Base-by-base conservation (phyloP, 2,888 invertebrate species). In the Drosophila imparisetae region DNA sequence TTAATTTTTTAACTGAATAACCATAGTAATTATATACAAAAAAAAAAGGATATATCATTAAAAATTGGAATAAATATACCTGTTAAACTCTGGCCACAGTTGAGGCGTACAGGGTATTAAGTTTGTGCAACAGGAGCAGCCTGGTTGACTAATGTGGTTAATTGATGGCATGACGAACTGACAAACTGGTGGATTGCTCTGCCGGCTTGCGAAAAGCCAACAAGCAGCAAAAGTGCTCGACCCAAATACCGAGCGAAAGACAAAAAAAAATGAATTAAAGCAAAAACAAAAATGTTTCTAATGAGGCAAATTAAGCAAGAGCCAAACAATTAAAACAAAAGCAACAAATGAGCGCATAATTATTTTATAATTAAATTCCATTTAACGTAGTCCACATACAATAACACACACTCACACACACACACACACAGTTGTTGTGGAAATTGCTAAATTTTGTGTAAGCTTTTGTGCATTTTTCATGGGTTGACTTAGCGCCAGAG, bases 291-390 rank as follows among this genome's bases (percentile, higher is more conserved):
- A 78, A 59, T 85, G 80, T 87, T 89, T 85, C 85, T 87, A 85
- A 85, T 85, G 88, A 81, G 85, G 72, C 88, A 84, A 85, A 84
- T 89, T 87, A 89, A 75, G 85, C 88, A 84, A 85, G 82, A 79
- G 80, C 73, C 85, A 77, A 89, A 89, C 85, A 89, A 85, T 85
- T 85, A 89, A 87, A 84, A 77, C 89, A 84, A 84, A 76, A 66
- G 66, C 72, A 83, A 81, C 83, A 84, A 80, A 86, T 90, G 89
- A 86, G 87, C 87, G 84, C 78, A 80, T 90, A 86, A 90, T 86
- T 86, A 90, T 90, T 86, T 86, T 90, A 81, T 86, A 86, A 90
- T 86, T 86, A 86, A 90, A 86, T 86, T 90, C 90, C 89, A 81
- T 86, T 86, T 86, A 89, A 73, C 85, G 66, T 72, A 78, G 78